A percentile compares a stretch with the other conserved stretches of the same genome.
Conservation (phyloP, 2,113 vertebrate genomes). For the Vombatus ursinus region DNA sequence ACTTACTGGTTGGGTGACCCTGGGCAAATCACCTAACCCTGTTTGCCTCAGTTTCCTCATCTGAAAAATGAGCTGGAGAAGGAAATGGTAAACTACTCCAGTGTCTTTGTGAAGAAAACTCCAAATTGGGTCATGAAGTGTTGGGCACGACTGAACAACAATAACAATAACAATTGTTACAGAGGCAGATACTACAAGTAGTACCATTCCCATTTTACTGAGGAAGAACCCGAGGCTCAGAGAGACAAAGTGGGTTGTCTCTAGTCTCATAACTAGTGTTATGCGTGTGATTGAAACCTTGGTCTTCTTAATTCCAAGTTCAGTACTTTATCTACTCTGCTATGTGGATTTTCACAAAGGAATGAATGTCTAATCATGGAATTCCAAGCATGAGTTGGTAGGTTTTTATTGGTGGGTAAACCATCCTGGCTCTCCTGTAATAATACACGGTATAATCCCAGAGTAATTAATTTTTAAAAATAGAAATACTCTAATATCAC, state of each 20-base stretch:
- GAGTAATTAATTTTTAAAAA: neutral
- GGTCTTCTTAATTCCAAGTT: neutral
- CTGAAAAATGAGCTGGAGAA: neutral
- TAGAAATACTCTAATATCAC: neutral
- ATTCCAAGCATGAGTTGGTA: neutral
- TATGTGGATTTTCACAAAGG: neutral
- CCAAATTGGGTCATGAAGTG: neutral
- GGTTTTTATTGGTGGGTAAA: neutral
- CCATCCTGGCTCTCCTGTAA: neutral
- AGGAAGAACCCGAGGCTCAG: neutral
- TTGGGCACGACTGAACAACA: neutral
- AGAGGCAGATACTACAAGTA: neutral
- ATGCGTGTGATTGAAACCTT: neutral
- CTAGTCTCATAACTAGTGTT: neutral
- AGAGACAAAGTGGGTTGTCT: neutral
- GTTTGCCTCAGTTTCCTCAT: neutral
- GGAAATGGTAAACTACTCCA: neutral
- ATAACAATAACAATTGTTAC: neutral
- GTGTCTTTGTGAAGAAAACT: neutral
- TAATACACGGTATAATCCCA: neutral
- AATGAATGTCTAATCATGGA: neutral
- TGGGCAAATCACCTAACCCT: too few relatives aligned
- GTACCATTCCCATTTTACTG: neutral
- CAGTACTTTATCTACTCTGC: neutral
- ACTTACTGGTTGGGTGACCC: too few relatives aligned